Percentiles rank a stretch among this genome's conserved stretches.
Conservation (phyloP, 1,140 invertebrate genomes). For the Sitobion miscanthi region DNA sequence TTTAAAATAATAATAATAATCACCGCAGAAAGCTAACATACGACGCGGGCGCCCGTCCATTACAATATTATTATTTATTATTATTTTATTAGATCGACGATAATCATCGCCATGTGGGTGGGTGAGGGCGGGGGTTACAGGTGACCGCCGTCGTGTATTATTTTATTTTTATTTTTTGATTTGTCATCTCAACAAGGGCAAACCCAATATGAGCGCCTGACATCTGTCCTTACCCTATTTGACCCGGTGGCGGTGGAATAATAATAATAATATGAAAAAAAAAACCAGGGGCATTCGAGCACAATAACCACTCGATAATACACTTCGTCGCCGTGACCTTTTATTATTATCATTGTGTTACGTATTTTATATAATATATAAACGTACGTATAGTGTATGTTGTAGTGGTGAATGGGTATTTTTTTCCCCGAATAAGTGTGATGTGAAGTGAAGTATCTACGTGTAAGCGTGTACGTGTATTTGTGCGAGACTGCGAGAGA, state of each 20-base stretch:
- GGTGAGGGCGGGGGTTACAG: neutral
- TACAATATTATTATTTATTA: neutral
- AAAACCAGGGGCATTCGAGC: constrained; percentile 42
- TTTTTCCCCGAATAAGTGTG: neutral
- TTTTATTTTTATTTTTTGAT: constrained; percentile 30
- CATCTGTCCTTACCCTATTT: constrained; percentile 53
- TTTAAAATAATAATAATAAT: neutral
- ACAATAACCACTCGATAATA: constrained; percentile 55
- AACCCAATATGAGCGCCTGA: constrained; percentile 48
- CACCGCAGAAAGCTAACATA: neutral
- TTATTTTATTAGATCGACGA: neutral
- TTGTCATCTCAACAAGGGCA: constrained; percentile 41
- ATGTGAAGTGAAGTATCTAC: constrained; percentile 16
- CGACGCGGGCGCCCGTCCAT: neutral
- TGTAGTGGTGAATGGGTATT: constrained; percentile 24
- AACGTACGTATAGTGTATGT: neutral
- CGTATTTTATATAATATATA: constrained; percentile 25
- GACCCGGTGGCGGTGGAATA: neutral
- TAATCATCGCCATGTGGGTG: neutral
- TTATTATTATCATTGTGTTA: constrained; percentile 43
- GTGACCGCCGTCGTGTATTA: constrained; percentile 14
- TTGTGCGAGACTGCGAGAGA: neutral
- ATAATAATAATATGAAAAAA: constrained; percentile 12
- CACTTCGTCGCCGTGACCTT: constrained; percentile 39
- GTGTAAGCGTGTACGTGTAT: neutral